Base-by-base conservation (phyloP, 2,797 vertebrate genomes). In the Sebastes hopkinsi region DNA sequence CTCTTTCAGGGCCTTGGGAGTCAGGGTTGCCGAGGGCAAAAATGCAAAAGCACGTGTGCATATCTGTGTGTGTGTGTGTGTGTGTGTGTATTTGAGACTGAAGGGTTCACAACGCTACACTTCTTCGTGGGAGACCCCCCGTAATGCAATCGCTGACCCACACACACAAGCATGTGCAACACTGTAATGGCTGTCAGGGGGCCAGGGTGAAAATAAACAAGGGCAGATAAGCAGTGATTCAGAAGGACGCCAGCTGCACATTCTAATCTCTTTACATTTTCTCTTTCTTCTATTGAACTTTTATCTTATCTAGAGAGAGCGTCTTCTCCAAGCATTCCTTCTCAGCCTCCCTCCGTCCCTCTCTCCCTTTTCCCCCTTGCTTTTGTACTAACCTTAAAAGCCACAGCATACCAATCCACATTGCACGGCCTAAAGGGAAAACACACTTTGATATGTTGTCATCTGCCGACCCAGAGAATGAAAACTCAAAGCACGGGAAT, bases 211-310 rank as follows among this genome's bases (percentile, higher is more conserved):
- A 95, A 95, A 94, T 95, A 95, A 96, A 96, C 95, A 96, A 93
- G 93, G 90, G 87, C 84, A 95, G 95, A 96, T 96, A 96, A 96
- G 95, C 93, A 85, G 90, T 81, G 94, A 94, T 95, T 95, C 95
- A 95, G 94, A 95, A 94, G 95, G 95, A 95, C 94, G 90, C 95
- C 95, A 95, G 95, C 95, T 95, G 94, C 95, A 92, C 93, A 92
- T 88, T 91, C 94, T 95, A 96, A 96, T 96, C 95, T 96, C 90
- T 91, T 93, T 94, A 95, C 94, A 94, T 95, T 95, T 95, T 95
- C 93, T 92, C 91, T 92, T 93, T 95, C 93, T 95, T 95, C 94
- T 94, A 92, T 95, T 95, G 92, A 95, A 95, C 93, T 94, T 94
- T 95, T 95, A 96, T 96, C 95, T 96, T 95, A 96, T 96, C 95